phyloP scores from a whole-genome alignment of 2,113 vertebrate species.

The Puma concolor region DNA sequence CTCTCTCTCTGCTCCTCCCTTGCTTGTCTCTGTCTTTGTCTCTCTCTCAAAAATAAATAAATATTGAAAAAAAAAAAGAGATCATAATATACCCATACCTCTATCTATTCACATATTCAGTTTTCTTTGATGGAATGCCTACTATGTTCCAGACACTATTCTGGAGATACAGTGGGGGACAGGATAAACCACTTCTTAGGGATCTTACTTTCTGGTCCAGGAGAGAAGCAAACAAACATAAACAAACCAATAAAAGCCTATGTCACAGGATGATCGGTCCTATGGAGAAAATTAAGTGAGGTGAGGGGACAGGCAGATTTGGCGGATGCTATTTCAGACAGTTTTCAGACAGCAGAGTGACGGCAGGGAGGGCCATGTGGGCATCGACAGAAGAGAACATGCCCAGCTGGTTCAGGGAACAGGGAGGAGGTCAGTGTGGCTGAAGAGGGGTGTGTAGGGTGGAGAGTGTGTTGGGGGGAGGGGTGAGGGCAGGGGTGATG shows the following conservation, averaged over 20 bases:
- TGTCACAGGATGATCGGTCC: background rate
- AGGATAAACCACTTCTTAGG: background rate
- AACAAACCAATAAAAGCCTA: background rate
- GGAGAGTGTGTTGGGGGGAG: too few species aligned
- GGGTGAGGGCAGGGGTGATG: background rate
- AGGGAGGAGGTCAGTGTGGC: background rate
- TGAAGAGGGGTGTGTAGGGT: background rate
- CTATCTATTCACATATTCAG: background rate
- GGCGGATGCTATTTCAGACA: background rate
- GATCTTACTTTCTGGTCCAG: background rate
- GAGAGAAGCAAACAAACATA: background rate
- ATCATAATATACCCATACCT: background rate
- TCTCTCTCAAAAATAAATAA: too few species aligned
- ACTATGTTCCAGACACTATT: background rate
- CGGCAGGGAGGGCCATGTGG: too few species aligned
- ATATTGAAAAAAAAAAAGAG: too few species aligned
- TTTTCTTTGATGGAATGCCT: background rate
- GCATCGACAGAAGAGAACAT: background rate
- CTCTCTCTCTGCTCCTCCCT: too few species aligned
- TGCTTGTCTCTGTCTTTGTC: too few species aligned
- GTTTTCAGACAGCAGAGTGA: background rate
- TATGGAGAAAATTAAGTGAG: background rate
- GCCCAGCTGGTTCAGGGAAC: background rate
- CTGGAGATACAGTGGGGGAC: background rate
- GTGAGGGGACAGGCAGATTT: background rate